Percentiles rank a stretch among this genome's conserved stretches.
Evolutionary conservation across 2,797 vertebrate species (phyloP).

Genomic region (Otus scops): DNA sequence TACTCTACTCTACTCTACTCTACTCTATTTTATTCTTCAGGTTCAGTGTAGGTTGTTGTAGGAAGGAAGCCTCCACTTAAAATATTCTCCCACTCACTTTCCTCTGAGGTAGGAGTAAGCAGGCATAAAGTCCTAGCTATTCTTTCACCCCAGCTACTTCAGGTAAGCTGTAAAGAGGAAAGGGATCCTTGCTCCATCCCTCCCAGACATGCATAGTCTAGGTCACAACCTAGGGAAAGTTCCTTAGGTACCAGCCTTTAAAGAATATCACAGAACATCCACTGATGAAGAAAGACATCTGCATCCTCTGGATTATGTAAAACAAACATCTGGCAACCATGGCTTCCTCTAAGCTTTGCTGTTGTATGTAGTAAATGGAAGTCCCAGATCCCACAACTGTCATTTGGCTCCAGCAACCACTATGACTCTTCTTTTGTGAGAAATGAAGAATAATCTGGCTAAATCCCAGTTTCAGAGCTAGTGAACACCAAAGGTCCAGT

Average conservation of each 20-base stretch:
- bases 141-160: not conserved
- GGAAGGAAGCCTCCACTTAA: not conserved
- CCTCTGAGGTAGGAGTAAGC: not conserved
- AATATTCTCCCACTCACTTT: not conserved
- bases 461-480: conserved; percentile 47
- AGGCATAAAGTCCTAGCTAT: not conserved
- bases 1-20: not conserved
- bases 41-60: not conserved
- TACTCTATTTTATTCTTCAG: not conserved
- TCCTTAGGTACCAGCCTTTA: conserved; percentile 30
- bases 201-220: not conserved
- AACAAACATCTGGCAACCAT: conserved; percentile 62
- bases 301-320: conserved; percentile 60
- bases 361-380: conserved; percentile 39
- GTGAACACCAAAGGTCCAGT: conserved; percentile 37
- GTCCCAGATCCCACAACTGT: conserved; percentile 41
- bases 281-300: conserved; percentile 57
- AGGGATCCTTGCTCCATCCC: not conserved
- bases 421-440: conserved; percentile 44
- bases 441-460: conserved; percentile 66
- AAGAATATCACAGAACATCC: not conserved
- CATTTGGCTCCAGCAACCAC: conserved; percentile 44
- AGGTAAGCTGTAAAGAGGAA: not conserved
- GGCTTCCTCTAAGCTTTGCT: conserved; percentile 52
- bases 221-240: not conserved